Evolutionary conservation across 2,113 vertebrate genomes (phyloP), one percentile per base, ranked within the genome.

Genomic region (Zapus hudsonius): DNA sequence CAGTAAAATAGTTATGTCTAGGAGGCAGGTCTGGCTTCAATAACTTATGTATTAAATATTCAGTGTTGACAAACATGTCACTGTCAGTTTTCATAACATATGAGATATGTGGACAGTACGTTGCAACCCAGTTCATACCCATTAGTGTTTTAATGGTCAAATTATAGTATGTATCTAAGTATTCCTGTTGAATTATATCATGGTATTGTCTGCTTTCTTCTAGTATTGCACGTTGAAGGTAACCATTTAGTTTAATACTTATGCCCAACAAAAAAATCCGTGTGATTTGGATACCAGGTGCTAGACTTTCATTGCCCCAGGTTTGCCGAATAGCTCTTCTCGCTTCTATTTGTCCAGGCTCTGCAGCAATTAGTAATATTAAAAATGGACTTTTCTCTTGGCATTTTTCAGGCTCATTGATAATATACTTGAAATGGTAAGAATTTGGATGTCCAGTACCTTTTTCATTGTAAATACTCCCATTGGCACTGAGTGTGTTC

Each of bases 11-110:
- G 96, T 98, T 99, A 75, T 90, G 98, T 93, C 96, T 98, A 0
- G 98, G 98, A 85, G 98, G 98, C 80, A 98, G 95, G 42, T 99
- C 98, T 84, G 99, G 98, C 96, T 98, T 98, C 84, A 99, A 97
- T 69, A 99, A 97, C 97, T 99, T 99, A 55, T 99, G 98, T 97
- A 99, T 98, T 94, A 99, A 98, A 94, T 99, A 99, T 25, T 99
- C 99, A 0, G 99, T 99, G 95, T 99, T 99, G 95, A 99, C 98
- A 87, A 99, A 99, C 99, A 99, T 99, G 95, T 99, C 99, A 0
- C 99, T 99, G 98, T 99, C 99, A 0, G 99, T 99, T 98, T 99
- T 99, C 99, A 99, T 99, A 84, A 99, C 99, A 0, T 99, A 99
- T 0, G 98, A 98, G 89, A 98, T 98, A 1, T 72, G 95, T 3